Percentiles rank a stretch among this genome's conserved stretches.
phyloP scores from a whole-genome alignment of 2,797 vertebrate genomes.

The Taenioides sp. region DNA sequence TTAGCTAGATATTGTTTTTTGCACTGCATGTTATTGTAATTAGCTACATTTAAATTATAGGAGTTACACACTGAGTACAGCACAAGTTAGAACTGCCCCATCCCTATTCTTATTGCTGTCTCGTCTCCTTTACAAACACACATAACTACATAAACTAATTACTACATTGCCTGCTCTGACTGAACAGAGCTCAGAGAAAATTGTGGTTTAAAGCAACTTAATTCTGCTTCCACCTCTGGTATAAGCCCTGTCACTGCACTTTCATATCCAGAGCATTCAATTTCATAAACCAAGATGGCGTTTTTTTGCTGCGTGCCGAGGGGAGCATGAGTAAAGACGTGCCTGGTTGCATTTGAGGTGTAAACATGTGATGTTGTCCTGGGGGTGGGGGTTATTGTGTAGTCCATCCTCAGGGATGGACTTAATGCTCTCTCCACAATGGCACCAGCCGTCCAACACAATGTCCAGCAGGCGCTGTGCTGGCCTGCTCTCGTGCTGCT shows the following conservation, averaged over 20 bases:
- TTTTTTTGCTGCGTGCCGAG: slow-evolving; percentile 6
- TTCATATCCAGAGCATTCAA: background rate
- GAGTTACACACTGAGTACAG: too few species aligned
- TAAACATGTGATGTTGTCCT: slow-evolving; percentile 29
- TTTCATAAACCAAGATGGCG: slow-evolving; percentile 21
- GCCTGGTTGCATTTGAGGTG: slow-evolving; percentile 1
- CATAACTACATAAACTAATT: too few species aligned
- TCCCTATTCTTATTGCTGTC: too few species aligned
- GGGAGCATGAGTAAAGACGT: slow-evolving; percentile 17
- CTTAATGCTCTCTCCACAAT: slow-evolving; percentile 17
- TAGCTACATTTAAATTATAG: too few species aligned
- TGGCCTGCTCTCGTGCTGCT: slow-evolving; percentile 26
- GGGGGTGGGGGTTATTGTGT: slow-evolving; percentile 27
- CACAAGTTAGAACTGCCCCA: too few species aligned
- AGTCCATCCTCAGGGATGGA: slow-evolving; percentile 24
- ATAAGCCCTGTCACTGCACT: background rate
- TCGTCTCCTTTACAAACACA: too few species aligned
- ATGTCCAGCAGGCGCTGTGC: slow-evolving; percentile 23
- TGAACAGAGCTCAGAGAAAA: too few species aligned
- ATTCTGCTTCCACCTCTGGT: too few species aligned
- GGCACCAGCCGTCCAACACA: slow-evolving; percentile 16
- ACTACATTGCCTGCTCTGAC: too few species aligned
- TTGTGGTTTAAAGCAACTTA: too few species aligned
- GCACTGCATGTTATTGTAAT: too few species aligned
- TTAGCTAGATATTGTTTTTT: too few species aligned